phyloP scores from a whole-genome alignment of 2,888 invertebrate genomes.

The Protophormia terraenovae region DNA sequence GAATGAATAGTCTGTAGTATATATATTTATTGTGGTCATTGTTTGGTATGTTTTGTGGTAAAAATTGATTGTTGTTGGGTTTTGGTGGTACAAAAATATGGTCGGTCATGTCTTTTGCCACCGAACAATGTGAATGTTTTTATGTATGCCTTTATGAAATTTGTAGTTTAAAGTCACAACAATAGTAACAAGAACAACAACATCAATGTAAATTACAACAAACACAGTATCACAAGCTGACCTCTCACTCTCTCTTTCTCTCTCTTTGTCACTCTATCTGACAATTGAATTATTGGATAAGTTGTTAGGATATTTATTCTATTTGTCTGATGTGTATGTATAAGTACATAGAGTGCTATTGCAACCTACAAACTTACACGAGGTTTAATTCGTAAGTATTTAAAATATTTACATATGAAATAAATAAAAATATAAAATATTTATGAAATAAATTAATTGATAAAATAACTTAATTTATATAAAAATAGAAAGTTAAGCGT shows the following conservation, averaged over 20 bases:
- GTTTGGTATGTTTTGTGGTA: conserved; percentile 28
- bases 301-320: conserved; percentile 39
- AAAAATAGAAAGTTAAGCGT: no score
- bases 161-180: conserved; percentile 30
- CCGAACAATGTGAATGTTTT: conserved; percentile 13
- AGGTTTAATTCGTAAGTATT: not conserved
- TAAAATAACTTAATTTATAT: no score
- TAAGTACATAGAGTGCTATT: no score
- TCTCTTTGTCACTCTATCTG: conserved; percentile 8
- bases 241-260: conserved; percentile 29
- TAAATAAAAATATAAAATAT: not conserved
- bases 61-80: conserved; percentile 30
- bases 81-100: conserved; percentile 13
- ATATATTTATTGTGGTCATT: conserved; percentile 16
- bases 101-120: conserved; percentile 38
- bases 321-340: not conserved
- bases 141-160: conserved; percentile 6
- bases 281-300: conserved; percentile 56
- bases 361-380: not conserved
- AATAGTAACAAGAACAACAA: conserved; percentile 33
- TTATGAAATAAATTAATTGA: no score
- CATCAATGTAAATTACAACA: conserved; percentile 24
- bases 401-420: not conserved
- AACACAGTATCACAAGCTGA: conserved; percentile 44
- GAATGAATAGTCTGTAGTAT: not conserved